Evolutionary conservation across 2,888 invertebrate genomes (phyloP), one percentile per base, ranked within the genome.

Genomic region (Drosophila multiciliata): DNA sequence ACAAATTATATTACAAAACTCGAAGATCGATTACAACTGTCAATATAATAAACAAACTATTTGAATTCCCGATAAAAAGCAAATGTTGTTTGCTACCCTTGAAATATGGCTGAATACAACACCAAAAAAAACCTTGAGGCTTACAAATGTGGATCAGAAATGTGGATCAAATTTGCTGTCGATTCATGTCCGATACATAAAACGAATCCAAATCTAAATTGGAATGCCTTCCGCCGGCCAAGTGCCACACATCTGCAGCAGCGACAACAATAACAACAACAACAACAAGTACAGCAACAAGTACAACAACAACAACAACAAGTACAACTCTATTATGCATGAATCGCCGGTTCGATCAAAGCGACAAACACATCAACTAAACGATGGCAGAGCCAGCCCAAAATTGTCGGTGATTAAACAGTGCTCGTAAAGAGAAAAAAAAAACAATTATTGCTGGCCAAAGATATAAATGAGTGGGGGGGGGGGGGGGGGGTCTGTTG

Each of bases 261-360:
- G 26, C 61, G 49, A 1, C 54, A 40, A 20, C 60, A 42, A 4
- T 45, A 60, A 15, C 76, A 63, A 12, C 36, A 49, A n/a, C 50
- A 52, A 36, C 26, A 40, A 33, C 59, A 64, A 12, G 29, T 49
- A 35, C 57, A 62, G 7, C 38, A 62, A 26, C 61, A 67, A 26
- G 26, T 26, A 8, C 54, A 70, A 17, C 38, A 35, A 2, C 64
- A 57, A 42, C 17, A 42, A 15, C 49, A 40, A 50, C 58, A 50
- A 32, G 48, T 35, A 67, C 74, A 67, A 66, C 71, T 88, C 60
- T 65, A 85, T 86, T 80, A 86, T 76, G 76, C 66, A 79, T 54
- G 63, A 33, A 58, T 52, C 42, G 77, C 75, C 89, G 87, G 87
- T 71, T 52, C 81, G 65, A 88, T 83, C 83, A 83, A 83, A 83